Evolutionary conservation across 2,797 vertebrate genomes (phyloP).

Genomic region (Hirundo rustica): DNA sequence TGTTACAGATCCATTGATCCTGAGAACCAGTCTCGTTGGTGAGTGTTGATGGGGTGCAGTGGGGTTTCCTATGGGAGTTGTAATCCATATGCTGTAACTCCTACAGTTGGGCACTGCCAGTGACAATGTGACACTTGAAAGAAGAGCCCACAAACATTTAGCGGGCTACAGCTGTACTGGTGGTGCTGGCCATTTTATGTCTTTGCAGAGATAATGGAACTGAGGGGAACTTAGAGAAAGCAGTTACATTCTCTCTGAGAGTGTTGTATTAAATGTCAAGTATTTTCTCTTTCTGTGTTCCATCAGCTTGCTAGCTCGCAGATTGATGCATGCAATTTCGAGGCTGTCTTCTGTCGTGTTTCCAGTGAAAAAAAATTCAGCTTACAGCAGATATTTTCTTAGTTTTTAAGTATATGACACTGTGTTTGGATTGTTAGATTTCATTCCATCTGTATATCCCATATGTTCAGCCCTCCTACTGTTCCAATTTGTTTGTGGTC

Average conservation of each 20-base stretch:
- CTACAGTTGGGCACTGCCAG: background rate
- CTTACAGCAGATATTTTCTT: conserved; percentile 14
- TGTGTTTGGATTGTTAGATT: conserved; percentile 14
- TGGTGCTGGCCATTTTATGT: background rate
- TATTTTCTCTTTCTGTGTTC: background rate
- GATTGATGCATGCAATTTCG: background rate
- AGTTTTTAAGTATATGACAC: background rate
- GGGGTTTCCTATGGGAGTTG: background rate
- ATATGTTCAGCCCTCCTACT: conserved; percentile 17
- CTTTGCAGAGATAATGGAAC: background rate
- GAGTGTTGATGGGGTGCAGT: background rate
- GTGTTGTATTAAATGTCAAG: background rate
- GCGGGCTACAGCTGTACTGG: background rate
- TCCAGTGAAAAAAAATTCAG: background rate
- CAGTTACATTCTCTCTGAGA: background rate
- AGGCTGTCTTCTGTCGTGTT: background rate
- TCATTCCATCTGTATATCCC: conserved; percentile 10
- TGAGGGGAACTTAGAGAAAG: background rate
- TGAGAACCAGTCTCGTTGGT: background rate
- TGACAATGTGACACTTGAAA: background rate
- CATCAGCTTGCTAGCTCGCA: background rate
- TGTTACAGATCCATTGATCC: background rate
- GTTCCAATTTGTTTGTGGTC: conserved; percentile 5
- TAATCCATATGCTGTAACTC: background rate
- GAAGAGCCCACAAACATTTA: background rate